Conservation (phyloP, 2,113 vertebrate species). For the Esox niger region DNA sequence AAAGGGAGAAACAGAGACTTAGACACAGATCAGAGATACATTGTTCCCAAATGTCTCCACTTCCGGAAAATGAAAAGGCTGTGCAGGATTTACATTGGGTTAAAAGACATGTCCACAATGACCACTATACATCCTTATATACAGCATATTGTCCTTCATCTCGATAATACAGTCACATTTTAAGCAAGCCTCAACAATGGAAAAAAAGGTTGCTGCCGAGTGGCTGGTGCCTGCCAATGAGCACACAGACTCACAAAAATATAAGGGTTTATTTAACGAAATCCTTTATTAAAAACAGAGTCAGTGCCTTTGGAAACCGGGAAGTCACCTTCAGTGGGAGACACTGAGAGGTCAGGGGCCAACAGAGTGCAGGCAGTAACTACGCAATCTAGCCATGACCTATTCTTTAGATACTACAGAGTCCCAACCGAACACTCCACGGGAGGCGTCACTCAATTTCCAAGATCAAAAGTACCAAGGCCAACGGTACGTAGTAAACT, state of each 20-base stretch:
- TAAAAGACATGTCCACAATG: conserved; percentile 13
- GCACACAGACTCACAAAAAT: too few species aligned
- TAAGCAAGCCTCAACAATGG: not conserved
- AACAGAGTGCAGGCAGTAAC: conserved; percentile 20
- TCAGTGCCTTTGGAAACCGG: conserved; percentile 9
- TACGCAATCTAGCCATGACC: conserved; percentile 49
- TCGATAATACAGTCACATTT: not conserved
- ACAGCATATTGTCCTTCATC: not conserved
- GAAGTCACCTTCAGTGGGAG: conserved; percentile 49
- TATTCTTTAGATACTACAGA: conserved; percentile 33
- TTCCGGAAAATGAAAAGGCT: conserved; percentile 35
- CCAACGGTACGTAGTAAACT: conserved; percentile 13
- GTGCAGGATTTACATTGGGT: conserved; percentile 25
- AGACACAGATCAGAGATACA: conserved; percentile 12
- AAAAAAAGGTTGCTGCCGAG: too few species aligned
- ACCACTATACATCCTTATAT: not conserved
- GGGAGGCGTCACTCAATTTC: too few species aligned
- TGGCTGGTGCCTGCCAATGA: too few species aligned
- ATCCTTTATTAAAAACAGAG: too few species aligned
- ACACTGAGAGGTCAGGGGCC: conserved; percentile 27
- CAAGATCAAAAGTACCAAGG: too few species aligned
- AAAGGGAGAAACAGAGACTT: conserved; percentile 3
- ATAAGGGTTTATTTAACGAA: too few species aligned
- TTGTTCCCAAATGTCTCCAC: conserved; percentile 8
- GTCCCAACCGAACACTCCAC: too few species aligned